Evolutionary conservation across 1,140 invertebrate genomes (phyloP), one percentile per base, ranked within the genome.

Genomic region (Eueides isabella): DNA sequence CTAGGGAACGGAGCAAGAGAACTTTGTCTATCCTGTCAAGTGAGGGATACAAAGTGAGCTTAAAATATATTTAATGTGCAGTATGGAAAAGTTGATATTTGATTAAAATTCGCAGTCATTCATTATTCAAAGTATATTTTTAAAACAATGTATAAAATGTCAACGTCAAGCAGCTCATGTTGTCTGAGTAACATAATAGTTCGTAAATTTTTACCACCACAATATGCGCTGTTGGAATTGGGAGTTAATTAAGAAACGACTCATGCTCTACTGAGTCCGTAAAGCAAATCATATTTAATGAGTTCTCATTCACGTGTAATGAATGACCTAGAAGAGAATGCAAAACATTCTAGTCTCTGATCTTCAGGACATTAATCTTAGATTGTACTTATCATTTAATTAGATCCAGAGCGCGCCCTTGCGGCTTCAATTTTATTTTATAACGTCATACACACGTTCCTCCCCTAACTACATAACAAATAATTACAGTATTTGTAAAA

Each of bases 361-460:
- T 89, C 83, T 85, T 88, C 80, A 84, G 85, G 75, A 86, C 87
- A 91, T 92, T 91, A 89, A 92, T 92, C 91, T 91, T 82, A 90
- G 85, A 92, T 92, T 83, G 72, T 75, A 90, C 82, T 91, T 91
- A 92, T 92, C 91, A 91, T 92, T 91, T 92, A 92, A 92, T 92
- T 92, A 92, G 88, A 92, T 92, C 91, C 83, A 82, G 85, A 72
- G 88, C 80, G 88, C 80, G 87, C 88, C 89, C 89, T 91, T 91
- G 87, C 75, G 87, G 87, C 85, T 91, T 92, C 91, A 91, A 91
- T 92, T 92, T 91, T 92, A 91, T 91, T 92, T 92, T 92, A 91
- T 85, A 92, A 92, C 86, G 91, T 92, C 91, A 92, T 92, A 92
- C 90, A 92, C 91, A 92, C 91, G 88, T 89, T 81, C 79, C 84